Evolutionary conservation across 1,140 invertebrate genomes (phyloP), one percentile per base, ranked within the genome.

Genomic region (Drosophila eugracilis): DNA sequence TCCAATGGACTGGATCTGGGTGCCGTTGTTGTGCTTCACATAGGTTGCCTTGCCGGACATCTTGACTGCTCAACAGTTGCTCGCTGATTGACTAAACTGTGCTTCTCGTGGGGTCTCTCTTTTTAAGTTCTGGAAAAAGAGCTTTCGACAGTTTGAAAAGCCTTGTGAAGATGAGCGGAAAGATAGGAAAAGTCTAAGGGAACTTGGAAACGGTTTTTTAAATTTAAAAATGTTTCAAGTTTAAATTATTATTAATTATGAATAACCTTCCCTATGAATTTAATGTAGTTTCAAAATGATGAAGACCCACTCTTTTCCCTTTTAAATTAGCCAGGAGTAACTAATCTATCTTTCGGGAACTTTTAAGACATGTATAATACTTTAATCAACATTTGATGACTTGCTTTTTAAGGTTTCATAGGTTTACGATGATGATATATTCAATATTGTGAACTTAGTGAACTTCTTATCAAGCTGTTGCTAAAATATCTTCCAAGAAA

Each of bases 1-100:
- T 5, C 96, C 96, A 41, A 97, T 90, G 3, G 94, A 74, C 4
- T 96, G 96, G 48, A 95, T 93, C 54, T 94, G 91, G 14, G 92
- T 90, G 36, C 95, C 96, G 90, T 95, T 94, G 76, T 94, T 94
- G 17, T 96, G 92, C 69, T 85, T 92, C 3, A 92, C 71, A 22
- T 83, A 90, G 1, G 91, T 86, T 41, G 85, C 78, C 47, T 90
- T 76, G 5, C 59, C 41, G 34, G 81, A 78, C 81, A 86, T 86
- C 37, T 63, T 81, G 52, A 36, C 62, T 7, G 39, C 45, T 73
- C 66, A 59, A 52, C 77, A 65, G 58, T 74, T 86, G 59, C 44
- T 42, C 26, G 19, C n/a, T 39, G 41, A 58, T 34, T 53, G 62
- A 47, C 36, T 24, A 6, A 30, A 26, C 12, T 14, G 19, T 22